Base-by-base conservation (phyloP, 1,140 invertebrate genomes). In the Drosophila ogumai region DNA sequence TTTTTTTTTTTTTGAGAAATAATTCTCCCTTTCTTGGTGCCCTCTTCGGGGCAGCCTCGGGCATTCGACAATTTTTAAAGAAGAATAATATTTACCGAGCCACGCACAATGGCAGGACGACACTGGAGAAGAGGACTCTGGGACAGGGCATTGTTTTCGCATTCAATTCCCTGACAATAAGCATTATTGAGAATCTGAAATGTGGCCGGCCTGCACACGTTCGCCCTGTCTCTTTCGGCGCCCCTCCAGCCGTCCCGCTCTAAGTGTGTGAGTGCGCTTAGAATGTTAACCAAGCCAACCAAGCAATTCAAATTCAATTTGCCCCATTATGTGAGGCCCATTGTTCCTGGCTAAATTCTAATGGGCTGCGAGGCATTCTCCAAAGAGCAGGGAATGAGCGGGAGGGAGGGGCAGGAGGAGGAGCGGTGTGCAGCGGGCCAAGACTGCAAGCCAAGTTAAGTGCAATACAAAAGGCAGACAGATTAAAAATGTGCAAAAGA, bases 291-390 rank as follows among this genome's bases (percentile, higher is more conserved):
- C 69, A 73, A 74, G 68, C 71, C 68, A 74, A 74, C 71, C 76
- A 80, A 86, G 79, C 90, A 91, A 91, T 91, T 91, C 85, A 91
- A 91, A 91, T 91, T 91, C 90, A 91, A 91, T 91, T 91, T 91
- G 90, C 90, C 67, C 90, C 77, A 91, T 91, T 91, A 91, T 91
- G 75, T 52, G 78, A 86, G 79, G 80, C 77, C 65, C 77, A 91
- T 91, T 91, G 90, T 91, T 88, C 84, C 72, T 66, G 69, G 59
- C 75, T 38, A 81, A 85, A 81, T 81, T 81, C 78, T 86, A 59
- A 71, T 52, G 68, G 60, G 74, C 76, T 76, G 65, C 56, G 65
- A 60, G 56, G 54, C 63, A 43, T 73, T 58, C 61, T 67, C 47
- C 61, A 31, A 44, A 44, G 66, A 50, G 36, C 9, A 3, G 52